Evolutionary conservation across 2,888 invertebrate species (phyloP), one percentile per base, ranked within the genome.

Genomic region (Bellardia bayeri): DNA sequence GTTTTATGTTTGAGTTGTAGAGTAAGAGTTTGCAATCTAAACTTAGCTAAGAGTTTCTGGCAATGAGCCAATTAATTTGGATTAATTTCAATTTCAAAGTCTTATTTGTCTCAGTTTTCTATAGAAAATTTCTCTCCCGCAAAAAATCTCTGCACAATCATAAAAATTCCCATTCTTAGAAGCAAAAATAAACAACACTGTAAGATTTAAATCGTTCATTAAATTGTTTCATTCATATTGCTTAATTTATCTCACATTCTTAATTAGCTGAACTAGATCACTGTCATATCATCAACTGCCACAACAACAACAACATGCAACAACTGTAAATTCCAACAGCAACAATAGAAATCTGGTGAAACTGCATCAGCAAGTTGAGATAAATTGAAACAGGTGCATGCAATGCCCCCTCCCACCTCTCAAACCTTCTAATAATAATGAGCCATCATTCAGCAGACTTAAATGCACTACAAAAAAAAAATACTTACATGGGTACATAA

Each of bases 321-420:
- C 68, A 76, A 69, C 69, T 61, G 68, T 82, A 75, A 82, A 63
- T 54, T 42, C 9, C 37, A 82, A 49, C 45, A 45, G 13, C 56
- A 79, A 82, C 80, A 85, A 82, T 78, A 75, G 74, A 69, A 87
- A 85, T 64, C 82, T 79, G 79, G 85, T 87, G 87, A 87, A 85
- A 85, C 79, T 79, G 51, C 58, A 81, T 61, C 23, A 76, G 58
- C 42, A 83, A 72, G 45, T 71, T 42, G 37, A 78, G 37, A n/a
- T 45, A 37, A 78, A 71, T 54, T 63, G 51, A 42, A 69, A 14
- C 64, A 83, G 71, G 71, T 83, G 78, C 78, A 71, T 5, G 16
- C 37, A 9, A 14, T 14, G 6, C n/a, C 4, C 45, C 13, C 51
- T 14, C 45, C 49, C 13, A 49, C 23, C 56, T n/a, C 45, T 45